phyloP scores from a whole-genome alignment of 2,888 invertebrate species.

The Drosophila suboccidentalis region DNA sequence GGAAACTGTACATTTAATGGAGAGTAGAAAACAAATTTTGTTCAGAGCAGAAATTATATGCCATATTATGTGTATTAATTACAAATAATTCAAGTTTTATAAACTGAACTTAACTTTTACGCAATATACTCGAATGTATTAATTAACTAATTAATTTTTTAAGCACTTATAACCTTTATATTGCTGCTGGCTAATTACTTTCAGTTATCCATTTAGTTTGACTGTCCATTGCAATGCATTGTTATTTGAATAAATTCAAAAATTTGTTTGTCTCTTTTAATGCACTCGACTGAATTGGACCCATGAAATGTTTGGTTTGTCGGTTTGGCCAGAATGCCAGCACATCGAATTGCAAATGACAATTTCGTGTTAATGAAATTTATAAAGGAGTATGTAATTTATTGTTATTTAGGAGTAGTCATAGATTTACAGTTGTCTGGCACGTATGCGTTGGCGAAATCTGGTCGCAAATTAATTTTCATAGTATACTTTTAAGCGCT shows the following conservation, averaged over 20 bases:
- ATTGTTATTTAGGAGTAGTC: conserved; percentile 11
- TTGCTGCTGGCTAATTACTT: conserved; percentile 1
- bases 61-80: too few species aligned
- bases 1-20: too few species aligned
- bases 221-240: background rate
- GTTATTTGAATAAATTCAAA: conserved; percentile 13
- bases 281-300: background rate
- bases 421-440: conserved; percentile 11
- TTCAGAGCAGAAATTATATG: too few species aligned
- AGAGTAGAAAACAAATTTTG: too few species aligned
- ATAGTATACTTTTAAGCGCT: conserved; percentile 58
- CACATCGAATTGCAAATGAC: conserved; percentile 31
- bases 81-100: too few species aligned
- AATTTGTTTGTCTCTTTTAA: conserved; percentile 14
- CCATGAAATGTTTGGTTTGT: background rate
- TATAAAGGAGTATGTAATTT: conserved; percentile 27
- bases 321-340: conserved; percentile 2
- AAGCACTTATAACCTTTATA: background rate
- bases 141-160: background rate
- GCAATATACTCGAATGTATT: background rate
- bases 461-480: conserved; percentile 68
- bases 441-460: conserved; percentile 42
- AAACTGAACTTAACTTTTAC: too few species aligned
- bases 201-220: background rate
- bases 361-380: conserved; percentile 56